These are phyloP conservation scores for Malurus leucopterus DNA, from an alignment of 2,797 vertebrate species.

Conservation along the genomic window DNA sequence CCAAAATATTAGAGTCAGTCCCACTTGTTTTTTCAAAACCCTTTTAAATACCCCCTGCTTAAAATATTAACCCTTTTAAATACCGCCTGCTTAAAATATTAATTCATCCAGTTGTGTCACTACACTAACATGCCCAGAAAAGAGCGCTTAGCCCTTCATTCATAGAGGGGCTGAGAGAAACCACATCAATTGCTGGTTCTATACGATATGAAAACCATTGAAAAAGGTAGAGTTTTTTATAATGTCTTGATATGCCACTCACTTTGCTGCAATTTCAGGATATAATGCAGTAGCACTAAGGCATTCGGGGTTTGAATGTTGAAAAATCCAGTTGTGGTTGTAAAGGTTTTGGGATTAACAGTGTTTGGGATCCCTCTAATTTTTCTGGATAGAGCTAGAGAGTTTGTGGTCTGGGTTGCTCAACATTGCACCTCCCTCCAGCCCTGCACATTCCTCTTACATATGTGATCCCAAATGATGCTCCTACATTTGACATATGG, in stretches of 20 bases:
- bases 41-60: neutral
- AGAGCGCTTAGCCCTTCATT: neutral
- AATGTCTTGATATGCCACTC: neutral
- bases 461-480: neutral
- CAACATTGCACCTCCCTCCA: neutral
- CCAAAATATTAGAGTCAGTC: neutral
- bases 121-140: neutral
- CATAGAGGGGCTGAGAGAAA: neutral
- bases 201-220: rapidly evolving
- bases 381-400: neutral
- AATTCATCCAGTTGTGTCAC: neutral
- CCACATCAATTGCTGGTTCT: neutral
- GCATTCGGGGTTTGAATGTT: neutral
- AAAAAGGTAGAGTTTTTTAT: neutral
- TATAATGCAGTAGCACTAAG: neutral
- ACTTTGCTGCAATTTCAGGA: neutral
- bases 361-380: neutral
- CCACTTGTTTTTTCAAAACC: neutral
- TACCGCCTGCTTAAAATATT: neutral
- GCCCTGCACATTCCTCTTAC: neutral
- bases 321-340: neutral
- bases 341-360: neutral
- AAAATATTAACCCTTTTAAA: neutral
- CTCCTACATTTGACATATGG: neutral
- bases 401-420: neutral